Evolutionary conservation across 53 echinoderm and acorn worm genomes (phyloP).

Genomic region (Crossaster papposus): DNA sequence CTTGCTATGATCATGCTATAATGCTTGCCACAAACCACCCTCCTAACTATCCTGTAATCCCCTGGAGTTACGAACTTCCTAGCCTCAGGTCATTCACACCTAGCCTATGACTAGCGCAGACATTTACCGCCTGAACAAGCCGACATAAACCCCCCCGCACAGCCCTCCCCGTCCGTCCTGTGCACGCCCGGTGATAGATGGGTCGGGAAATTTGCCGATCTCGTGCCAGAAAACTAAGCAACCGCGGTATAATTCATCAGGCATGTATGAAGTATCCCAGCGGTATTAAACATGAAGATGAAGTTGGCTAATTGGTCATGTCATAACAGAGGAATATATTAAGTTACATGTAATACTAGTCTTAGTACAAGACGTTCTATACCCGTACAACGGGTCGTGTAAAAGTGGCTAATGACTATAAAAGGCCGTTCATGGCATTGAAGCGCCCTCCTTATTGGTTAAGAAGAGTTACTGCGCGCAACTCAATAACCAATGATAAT

Average conservation of each 20-base stretch:
- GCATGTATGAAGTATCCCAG: neutral
- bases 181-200: neutral
- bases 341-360: too few species aligned
- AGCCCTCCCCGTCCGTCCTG: too few species aligned
- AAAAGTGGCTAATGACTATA: too few species aligned
- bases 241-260: neutral
- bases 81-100: slow-evolving; percentile 61
- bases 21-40: slow-evolving; percentile 9
- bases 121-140: slow-evolving; percentile 26
- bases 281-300: neutral
- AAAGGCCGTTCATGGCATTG: too few species aligned
- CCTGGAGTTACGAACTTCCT: slow-evolving; percentile 44
- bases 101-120: slow-evolving; percentile 44
- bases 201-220: slow-evolving; percentile 18
- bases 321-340: too few species aligned
- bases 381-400: too few species aligned
- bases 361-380: too few species aligned
- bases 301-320: too few species aligned
- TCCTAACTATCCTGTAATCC: slow-evolving; percentile 35
- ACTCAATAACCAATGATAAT: too few species aligned
- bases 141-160: neutral
- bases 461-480: too few species aligned
- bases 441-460: too few species aligned
- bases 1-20: too few species aligned
- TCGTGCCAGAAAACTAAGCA: slow-evolving; percentile 9